Conservation (phyloP, 2,797 vertebrate genomes). For the Amniataba percoides region DNA sequence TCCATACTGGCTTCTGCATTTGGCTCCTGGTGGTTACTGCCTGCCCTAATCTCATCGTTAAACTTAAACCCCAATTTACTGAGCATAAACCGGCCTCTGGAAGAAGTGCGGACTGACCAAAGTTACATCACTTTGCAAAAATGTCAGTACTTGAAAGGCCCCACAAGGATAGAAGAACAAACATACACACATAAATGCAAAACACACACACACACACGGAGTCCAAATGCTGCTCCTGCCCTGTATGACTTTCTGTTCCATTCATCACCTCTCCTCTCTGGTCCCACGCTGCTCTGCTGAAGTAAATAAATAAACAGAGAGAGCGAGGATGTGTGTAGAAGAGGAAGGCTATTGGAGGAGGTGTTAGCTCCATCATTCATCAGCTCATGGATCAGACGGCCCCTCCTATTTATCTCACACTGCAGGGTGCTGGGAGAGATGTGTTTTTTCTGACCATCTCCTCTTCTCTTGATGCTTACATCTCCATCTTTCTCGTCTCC, state of each 20-base stretch:
- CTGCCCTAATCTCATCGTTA: slow-evolving; percentile 40
- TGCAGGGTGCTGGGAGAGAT: slow-evolving; percentile 54
- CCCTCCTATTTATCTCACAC: slow-evolving; percentile 71
- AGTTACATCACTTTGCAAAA: slow-evolving; percentile 42
- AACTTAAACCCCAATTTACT: slow-evolving; percentile 23
- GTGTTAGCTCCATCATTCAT: slow-evolving; percentile 71
- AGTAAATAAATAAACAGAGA: slow-evolving; percentile 76
- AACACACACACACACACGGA: slow-evolving; percentile 21
- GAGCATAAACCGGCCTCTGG: slow-evolving; percentile 30
- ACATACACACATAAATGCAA: slow-evolving; percentile 18
- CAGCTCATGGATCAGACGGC: slow-evolving; percentile 59
- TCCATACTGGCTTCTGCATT: slow-evolving; percentile 27
- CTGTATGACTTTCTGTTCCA: slow-evolving; percentile 57
- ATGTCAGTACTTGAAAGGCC: slow-evolving; percentile 33
- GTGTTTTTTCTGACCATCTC: slow-evolving; percentile 37
- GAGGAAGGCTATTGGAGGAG: slow-evolving; percentile 64
- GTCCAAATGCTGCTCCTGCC: slow-evolving; percentile 52
- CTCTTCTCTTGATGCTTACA: slow-evolving; percentile 22
- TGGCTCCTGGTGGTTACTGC: slow-evolving; percentile 33
- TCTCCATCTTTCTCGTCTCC: too few relatives aligned
- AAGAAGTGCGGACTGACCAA: slow-evolving; percentile 15
- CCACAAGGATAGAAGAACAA: slow-evolving; percentile 20
- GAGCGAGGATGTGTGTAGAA: slow-evolving; percentile 60
- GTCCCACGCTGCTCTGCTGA: slow-evolving; percentile 67
- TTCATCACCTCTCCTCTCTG: slow-evolving; percentile 69